Conservation (phyloP, 2,113 vertebrate genomes). For the Bombycilla garrulus region DNA sequence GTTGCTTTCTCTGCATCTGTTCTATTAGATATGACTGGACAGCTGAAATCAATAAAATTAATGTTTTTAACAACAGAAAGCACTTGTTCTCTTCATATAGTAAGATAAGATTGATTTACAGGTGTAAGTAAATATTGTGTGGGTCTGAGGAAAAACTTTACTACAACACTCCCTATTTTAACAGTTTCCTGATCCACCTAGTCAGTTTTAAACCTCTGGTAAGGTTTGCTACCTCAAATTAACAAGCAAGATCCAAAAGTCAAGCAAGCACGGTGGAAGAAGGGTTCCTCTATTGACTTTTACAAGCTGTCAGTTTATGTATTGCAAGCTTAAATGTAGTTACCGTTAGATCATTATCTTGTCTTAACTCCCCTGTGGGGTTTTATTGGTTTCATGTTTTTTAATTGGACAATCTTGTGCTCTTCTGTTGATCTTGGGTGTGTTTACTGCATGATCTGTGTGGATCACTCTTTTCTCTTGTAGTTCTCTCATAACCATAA, state of each 20-base stretch:
- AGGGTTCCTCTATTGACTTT: neutral
- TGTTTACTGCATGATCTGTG: neutral
- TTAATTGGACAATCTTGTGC: neutral
- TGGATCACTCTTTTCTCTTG: neutral
- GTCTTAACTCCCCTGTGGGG: neutral
- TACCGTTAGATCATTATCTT: neutral
- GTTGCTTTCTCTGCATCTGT: constrained; percentile 20
- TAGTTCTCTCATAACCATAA: neutral
- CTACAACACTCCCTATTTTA: neutral
- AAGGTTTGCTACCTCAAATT: neutral
- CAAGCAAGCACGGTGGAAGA: neutral
- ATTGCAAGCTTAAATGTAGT: neutral
- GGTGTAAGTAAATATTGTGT: neutral
- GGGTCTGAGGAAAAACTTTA: neutral
- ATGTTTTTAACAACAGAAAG: neutral
- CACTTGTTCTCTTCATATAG: neutral
- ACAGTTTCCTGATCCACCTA: neutral
- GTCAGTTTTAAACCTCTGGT: neutral
- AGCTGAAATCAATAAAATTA: neutral
- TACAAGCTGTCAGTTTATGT: neutral
- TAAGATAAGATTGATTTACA: neutral
- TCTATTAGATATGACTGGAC: neutral
- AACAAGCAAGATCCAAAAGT: neutral
- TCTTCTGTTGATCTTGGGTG: neutral
- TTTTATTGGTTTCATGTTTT: neutral